Percentiles rank a stretch among this genome's conserved stretches.
Conservation (phyloP, 2,113 vertebrate genomes). For the Chinchilla lanigera region DNA sequence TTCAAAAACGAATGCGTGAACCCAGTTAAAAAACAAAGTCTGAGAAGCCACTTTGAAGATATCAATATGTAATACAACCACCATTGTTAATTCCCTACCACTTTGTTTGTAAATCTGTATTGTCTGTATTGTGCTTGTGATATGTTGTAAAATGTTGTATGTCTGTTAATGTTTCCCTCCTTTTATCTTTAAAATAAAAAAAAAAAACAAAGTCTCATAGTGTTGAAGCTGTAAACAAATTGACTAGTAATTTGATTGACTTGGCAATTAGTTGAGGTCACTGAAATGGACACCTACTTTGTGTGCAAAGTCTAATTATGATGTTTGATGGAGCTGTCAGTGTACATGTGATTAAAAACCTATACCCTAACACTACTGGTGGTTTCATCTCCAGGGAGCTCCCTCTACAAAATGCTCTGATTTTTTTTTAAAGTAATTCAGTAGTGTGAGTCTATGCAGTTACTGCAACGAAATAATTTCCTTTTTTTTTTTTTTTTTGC, state of each 20-base stretch:
- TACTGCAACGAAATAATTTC: background rate
- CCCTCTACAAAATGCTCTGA: conserved; percentile 20
- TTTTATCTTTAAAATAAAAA: no score
- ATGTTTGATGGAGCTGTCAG: background rate
- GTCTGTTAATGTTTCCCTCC: no score
- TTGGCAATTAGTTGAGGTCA: background rate
- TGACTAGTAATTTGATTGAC: background rate
- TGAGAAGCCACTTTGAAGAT: no score
- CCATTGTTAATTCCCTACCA: no score
- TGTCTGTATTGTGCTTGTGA: no score
- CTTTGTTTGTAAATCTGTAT: no score
- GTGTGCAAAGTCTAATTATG: background rate
- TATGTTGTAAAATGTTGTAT: no score
- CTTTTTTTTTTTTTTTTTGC: background rate
- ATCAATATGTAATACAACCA: no score
- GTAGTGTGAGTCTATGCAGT: background rate
- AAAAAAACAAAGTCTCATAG: background rate
- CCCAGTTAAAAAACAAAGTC: background rate
- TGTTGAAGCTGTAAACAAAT: background rate
- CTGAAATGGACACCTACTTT: background rate
- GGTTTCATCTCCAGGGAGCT: background rate
- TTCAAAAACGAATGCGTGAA: conserved; percentile 11
- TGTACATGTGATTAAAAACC: background rate
- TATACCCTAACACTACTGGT: background rate
- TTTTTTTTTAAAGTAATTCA: background rate